phyloP scores from a whole-genome alignment of 2,797 vertebrate genomes.

The Phrynocephalus forsythii region DNA sequence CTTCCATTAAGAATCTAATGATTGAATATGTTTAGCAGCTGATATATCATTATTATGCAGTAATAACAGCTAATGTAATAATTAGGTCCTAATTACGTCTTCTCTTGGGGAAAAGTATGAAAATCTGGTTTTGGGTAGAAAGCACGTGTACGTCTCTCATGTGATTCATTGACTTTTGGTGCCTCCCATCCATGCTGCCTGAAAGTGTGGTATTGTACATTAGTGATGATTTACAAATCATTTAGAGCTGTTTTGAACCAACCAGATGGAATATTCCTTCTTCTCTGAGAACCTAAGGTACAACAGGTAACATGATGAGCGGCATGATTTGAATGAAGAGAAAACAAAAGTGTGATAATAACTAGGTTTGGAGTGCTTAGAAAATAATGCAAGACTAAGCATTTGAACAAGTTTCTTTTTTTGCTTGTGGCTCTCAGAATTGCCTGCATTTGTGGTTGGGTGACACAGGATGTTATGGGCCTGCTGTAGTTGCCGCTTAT shows the following conservation, averaged over 20 bases:
- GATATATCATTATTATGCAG: conserved; percentile 41
- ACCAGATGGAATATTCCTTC: not conserved
- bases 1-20: conserved; percentile 10
- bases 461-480: not conserved
- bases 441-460: not conserved
- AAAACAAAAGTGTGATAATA: not conserved
- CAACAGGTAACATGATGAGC: not conserved
- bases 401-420: too few relatives aligned
- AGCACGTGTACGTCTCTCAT: conserved; percentile 2
- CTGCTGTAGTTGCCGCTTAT: not conserved
- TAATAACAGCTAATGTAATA: conserved; percentile 37
- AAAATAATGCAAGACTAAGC: not conserved
- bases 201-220: conserved; percentile 1
- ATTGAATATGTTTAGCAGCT: conserved; percentile 33
- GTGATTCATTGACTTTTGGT: conserved; percentile 27
- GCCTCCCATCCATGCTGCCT: not conserved
- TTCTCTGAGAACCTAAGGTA: not conserved
- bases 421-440: too few relatives aligned
- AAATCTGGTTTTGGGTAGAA: conserved; percentile 18
- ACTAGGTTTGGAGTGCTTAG: not conserved
- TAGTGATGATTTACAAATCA: not conserved
- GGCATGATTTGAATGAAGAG: not conserved
- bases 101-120: conserved; percentile 31
- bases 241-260: not conserved
- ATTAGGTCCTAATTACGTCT: conserved; percentile 56